These are phyloP conservation scores for Gobio occitaniae DNA, from an alignment of 2,797 vertebrate species.

Conservation along the genomic window DNA sequence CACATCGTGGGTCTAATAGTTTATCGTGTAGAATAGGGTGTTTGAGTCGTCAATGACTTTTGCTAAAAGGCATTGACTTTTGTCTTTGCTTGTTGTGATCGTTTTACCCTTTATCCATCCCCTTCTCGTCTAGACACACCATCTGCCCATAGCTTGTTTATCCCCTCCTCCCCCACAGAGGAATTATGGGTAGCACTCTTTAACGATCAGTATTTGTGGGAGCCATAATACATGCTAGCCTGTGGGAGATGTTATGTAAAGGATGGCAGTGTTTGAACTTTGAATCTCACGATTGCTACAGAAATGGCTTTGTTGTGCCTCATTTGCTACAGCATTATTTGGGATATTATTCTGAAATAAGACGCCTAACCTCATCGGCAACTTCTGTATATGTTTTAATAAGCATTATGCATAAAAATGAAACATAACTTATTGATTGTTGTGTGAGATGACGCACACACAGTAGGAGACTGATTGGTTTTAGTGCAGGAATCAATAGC, in stretches of 20 bases:
- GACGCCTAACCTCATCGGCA: neutral
- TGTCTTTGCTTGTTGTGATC: neutral
- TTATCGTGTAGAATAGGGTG: neutral
- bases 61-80: constrained; percentile 12
- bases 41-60: neutral
- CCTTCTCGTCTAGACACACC: constrained; percentile 33
- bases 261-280: neutral
- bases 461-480: constrained; percentile 25
- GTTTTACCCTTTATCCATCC: neutral
- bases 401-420: neutral
- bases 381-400: neutral
- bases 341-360: neutral
- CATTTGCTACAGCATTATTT: neutral
- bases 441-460: neutral
- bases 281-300: neutral
- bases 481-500: constrained; percentile 4
- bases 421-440: constrained; percentile 4
- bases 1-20: neutral
- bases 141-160: constrained; percentile 32
- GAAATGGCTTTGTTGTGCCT: neutral
- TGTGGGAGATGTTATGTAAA: neutral
- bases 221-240: neutral
- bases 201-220: constrained; percentile 8
- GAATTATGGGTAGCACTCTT: constrained; percentile 21
- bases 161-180: constrained; percentile 9